Evolutionary conservation across 2,113 vertebrate species (phyloP).

Genomic region (Perca fluviatilis): DNA sequence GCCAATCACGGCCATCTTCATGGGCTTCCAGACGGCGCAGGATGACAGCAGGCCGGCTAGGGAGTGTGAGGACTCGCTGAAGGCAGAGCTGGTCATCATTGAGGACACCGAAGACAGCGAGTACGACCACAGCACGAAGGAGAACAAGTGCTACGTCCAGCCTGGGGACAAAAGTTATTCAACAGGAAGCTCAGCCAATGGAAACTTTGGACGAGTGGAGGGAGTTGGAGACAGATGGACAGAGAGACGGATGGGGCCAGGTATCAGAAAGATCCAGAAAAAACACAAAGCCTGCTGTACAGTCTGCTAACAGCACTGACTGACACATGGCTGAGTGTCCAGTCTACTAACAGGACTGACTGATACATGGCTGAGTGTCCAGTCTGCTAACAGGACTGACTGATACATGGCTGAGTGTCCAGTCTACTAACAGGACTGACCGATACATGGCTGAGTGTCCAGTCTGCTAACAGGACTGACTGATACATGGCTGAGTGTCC

Average conservation of each 20-base stretch:
- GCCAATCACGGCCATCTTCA: slow-evolving; percentile 93
- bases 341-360: too few relatives aligned
- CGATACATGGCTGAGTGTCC: not conserved
- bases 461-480: too few relatives aligned
- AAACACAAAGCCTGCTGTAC: slow-evolving; percentile 70
- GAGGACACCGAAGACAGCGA: slow-evolving; percentile 79
- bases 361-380: slow-evolving; percentile 3
- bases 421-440: slow-evolving; percentile 49
- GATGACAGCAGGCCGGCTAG: slow-evolving; percentile 72
- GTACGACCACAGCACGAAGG: slow-evolving; percentile 34
- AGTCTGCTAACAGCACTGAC: slow-evolving; percentile 50
- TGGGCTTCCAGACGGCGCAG: slow-evolving; percentile 90
- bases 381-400: slow-evolving; percentile 50
- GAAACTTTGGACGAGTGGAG: slow-evolving; percentile 66
- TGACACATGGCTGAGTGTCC: not conserved
- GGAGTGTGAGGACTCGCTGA: slow-evolving; percentile 87
- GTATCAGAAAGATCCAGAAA: slow-evolving; percentile 81
- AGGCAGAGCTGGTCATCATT: slow-evolving; percentile 91
- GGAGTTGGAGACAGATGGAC: slow-evolving; percentile 57
- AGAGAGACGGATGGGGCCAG: slow-evolving; percentile 80
- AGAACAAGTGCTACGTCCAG: slow-evolving; percentile 61
- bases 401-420: slow-evolving; percentile 9
- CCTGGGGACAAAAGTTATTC: slow-evolving; percentile 34
- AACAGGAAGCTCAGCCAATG: slow-evolving; percentile 77
- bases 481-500: too few relatives aligned